A percentile compares a stretch with the other conserved stretches of the same genome.
phyloP scores from a whole-genome alignment of 2,888 invertebrate species.

The Dolomedes plantarius region DNA sequence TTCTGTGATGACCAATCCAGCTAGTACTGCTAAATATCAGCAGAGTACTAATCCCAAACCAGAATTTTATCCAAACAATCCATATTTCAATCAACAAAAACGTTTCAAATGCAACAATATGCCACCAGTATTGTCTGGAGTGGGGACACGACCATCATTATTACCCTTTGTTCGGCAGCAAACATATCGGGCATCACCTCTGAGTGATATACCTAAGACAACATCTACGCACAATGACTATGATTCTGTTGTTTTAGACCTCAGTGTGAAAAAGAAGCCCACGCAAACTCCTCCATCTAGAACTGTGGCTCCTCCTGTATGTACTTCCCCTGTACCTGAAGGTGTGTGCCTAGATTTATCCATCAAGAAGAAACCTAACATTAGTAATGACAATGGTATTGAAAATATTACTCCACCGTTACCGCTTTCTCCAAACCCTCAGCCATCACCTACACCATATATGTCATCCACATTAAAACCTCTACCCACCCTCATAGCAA shows the following conservation, averaged over 20 bases:
- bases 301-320: constrained; percentile 17
- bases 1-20: constrained; percentile 47
- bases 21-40: constrained; percentile 21
- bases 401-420: constrained; percentile 69
- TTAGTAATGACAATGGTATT: constrained; percentile 48
- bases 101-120: constrained; percentile 40
- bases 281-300: constrained; percentile 1
- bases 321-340: constrained; percentile 29
- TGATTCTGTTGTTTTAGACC: constrained; percentile 72
- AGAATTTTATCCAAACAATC: constrained; percentile 48
- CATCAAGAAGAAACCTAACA: constrained; percentile 48
- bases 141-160: constrained; percentile 33
- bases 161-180: constrained; percentile 41
- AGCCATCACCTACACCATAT: constrained; percentile 19
- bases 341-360: constrained; percentile 66
- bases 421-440: constrained; percentile 46
- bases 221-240: constrained; percentile 63
- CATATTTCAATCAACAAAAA: constrained; percentile 61
- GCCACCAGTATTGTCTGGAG: constrained; percentile 24
- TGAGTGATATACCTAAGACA: constrained; percentile 57
- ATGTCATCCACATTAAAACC: constrained; percentile 45
- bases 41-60: constrained; percentile 39
- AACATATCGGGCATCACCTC: constrained; percentile 52
- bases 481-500: constrained; percentile 44
- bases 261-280: constrained; percentile 73